Evolutionary conservation across 2,113 vertebrate species (phyloP), one percentile per base, ranked within the genome.

Genomic region (Sturnira hondurensis): DNA sequence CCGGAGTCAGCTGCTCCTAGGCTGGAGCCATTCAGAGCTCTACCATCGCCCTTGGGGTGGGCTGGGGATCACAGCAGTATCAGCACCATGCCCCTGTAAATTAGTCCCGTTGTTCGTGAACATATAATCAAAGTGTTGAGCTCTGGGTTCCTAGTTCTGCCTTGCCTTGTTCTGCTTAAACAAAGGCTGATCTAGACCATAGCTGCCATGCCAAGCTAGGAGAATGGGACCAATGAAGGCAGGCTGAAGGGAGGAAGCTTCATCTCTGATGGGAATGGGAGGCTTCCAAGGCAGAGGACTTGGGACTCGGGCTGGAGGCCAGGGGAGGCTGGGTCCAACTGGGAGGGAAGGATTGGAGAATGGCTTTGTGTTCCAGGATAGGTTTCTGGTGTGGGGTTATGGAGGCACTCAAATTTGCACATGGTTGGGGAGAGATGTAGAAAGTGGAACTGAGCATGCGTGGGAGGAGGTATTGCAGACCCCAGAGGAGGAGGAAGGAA

Each of bases 401-500:
- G 43, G 61, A 96, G 68, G 11, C 26, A 96, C 61, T 5, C 26
- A 54, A 28, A 56, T 45, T 91, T 95, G 33, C 38, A 86, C n/a
- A 24, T 54, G 41, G 65, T 56, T 80, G 63, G 73, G n/a, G 33
- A 89, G 41, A 77, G n/a, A 5, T n/a, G 31, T 41, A 71, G 43
- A 86, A 86, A 91, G 28, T 19, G 12, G 67, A 24, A 10, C 38
- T 73, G 82, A 38, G 61, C 26, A 17, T 38, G n/a, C 71, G 33
- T 58, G 24, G 17, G 41, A 80, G 38, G 77, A 86, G 47, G 41
- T 5, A 26, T 65, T 31, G 36, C n/a, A 80, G 28, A 5, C 22
- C 58, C 20, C 13, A 58, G 45, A 85, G 11, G 31, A 92, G 43
- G 38, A 77, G 22, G 95, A 99, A 99, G 20, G 88, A 94, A 5